Evolutionary conservation across 2,113 vertebrate genomes (phyloP).

Genomic region (Lampris megalopsis): DNA sequence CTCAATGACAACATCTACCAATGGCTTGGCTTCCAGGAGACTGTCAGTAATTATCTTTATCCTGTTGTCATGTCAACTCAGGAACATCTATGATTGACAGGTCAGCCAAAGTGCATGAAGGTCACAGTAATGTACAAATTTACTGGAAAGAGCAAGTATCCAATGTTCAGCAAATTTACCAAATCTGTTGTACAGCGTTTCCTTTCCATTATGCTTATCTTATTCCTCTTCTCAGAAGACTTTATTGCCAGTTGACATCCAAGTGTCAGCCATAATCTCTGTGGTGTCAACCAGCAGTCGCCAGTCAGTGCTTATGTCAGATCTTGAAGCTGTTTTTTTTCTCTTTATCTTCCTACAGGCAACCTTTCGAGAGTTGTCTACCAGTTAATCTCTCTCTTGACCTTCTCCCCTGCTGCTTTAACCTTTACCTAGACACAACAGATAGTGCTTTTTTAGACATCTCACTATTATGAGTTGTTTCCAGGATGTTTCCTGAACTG

Average conservation of each 20-base stretch:
- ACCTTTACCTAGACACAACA: constrained; percentile 28
- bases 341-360: background rate
- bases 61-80: background rate
- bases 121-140: background rate
- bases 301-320: background rate
- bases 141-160: constrained; percentile 4
- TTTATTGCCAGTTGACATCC: constrained; percentile 16
- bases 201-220: background rate
- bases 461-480: constrained; percentile 2
- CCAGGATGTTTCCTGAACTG: constrained; percentile 21
- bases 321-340: background rate
- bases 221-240: background rate
- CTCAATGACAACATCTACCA: background rate
- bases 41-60: background rate
- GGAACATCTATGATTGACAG: background rate
- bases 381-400: background rate
- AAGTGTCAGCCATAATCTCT: constrained; percentile 10
- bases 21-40: background rate
- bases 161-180: background rate
- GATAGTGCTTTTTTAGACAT: constrained; percentile 8
- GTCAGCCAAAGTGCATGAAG: background rate
- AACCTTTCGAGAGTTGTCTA: constrained; percentile 24
- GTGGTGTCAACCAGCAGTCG: background rate
- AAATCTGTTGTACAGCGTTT: background rate
- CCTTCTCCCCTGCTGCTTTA: constrained; percentile 34